These are phyloP conservation scores for Tenebrosternarchus preto DNA, from an alignment of 2,113 vertebrate species.

Conservation along the genomic window DNA sequence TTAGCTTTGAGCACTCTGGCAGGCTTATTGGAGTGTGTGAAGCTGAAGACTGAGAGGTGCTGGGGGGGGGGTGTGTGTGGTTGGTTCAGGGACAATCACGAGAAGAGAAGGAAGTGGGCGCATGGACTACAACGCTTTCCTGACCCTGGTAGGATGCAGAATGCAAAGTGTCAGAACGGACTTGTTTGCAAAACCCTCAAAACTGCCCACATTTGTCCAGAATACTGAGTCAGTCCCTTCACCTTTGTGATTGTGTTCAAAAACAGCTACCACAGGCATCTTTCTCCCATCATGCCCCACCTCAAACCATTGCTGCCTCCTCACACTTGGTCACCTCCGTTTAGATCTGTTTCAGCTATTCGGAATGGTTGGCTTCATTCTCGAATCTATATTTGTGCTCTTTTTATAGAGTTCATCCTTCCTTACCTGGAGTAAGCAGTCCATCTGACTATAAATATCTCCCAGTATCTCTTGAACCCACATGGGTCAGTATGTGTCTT, in stretches of 20 bases:
- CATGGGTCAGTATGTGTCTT: slow-evolving; percentile 8
- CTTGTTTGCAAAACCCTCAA: slow-evolving; percentile 20
- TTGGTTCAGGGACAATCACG: slow-evolving; percentile 43
- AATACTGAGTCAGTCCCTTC: slow-evolving; percentile 16
- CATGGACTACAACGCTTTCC: slow-evolving; percentile 31
- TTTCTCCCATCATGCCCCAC: neutral
- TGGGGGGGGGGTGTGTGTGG: neutral
- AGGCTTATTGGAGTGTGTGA: neutral
- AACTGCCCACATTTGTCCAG: neutral
- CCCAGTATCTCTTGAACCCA: slow-evolving; percentile 32
- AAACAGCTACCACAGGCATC: slow-evolving; percentile 23
- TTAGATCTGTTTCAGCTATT: slow-evolving; percentile 53
- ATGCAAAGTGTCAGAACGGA: slow-evolving; percentile 10
- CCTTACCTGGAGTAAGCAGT: slow-evolving; percentile 38
- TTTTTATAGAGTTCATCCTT: slow-evolving; percentile 52
- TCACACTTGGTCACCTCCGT: slow-evolving; percentile 38
- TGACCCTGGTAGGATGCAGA: neutral
- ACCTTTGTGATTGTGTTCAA: neutral
- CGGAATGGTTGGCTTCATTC: too few relatives aligned
- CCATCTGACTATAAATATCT: slow-evolving; percentile 27
- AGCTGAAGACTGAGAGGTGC: neutral
- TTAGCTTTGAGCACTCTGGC: neutral
- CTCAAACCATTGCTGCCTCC: slow-evolving; percentile 17
- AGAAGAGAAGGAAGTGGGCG: slow-evolving; percentile 44
- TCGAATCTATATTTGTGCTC: too few relatives aligned